These are phyloP conservation scores for Bagarius yarrelli DNA, from an alignment of 2,113 vertebrate species.

Conservation along the genomic window DNA sequence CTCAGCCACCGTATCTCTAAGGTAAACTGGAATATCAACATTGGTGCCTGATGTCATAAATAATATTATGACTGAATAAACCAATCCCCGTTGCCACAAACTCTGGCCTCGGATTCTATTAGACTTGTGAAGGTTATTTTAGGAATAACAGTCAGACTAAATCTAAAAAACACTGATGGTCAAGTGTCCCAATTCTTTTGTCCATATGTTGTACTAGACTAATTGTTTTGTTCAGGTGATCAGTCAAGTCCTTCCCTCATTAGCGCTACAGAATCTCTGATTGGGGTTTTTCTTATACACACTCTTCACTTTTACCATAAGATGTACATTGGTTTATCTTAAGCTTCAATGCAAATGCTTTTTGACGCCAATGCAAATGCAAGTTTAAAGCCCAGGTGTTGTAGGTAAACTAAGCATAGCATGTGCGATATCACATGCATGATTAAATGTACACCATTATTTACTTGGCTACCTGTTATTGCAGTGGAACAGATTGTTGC, in stretches of 20 bases:
- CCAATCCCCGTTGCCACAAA: no score
- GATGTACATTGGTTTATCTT: neutral
- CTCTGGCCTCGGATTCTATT: no score
- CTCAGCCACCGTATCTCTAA: no score
- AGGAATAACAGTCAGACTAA: no score
- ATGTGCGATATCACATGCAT: slow-evolving; percentile 1
- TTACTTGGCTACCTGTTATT: slow-evolving; percentile 9
- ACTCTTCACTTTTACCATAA: neutral
- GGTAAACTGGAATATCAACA: no score
- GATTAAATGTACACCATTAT: neutral
- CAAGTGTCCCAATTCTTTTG: no score
- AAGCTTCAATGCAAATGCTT: neutral
- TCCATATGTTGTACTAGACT: no score
- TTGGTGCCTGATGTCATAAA: no score
- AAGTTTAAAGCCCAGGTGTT: neutral
- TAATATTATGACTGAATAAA: no score
- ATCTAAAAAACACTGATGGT: no score
- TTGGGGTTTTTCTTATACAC: neutral
- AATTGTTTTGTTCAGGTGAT: neutral
- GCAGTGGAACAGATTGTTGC: slow-evolving; percentile 16
- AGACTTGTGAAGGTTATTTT: no score
- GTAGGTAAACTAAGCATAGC: neutral
- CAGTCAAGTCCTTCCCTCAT: neutral
- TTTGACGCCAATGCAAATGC: slow-evolving; percentile 12
- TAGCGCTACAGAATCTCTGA: neutral